Percentiles rank a stretch among this genome's conserved stretches.
Evolutionary conservation across 2,113 vertebrate genomes (phyloP).

Genomic region (Prolemur simus): DNA sequence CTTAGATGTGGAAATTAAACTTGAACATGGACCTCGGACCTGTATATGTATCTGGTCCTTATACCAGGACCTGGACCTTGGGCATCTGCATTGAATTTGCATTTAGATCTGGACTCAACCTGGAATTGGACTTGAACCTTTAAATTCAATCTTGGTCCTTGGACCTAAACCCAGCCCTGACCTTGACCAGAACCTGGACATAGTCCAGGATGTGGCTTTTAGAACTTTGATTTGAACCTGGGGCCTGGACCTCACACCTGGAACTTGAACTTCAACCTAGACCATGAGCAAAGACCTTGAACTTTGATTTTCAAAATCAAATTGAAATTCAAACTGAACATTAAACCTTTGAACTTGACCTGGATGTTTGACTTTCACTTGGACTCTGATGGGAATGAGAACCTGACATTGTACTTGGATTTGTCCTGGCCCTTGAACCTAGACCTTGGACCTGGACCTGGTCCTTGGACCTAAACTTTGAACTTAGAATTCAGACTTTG

Average conservation of each 20-base stretch:
- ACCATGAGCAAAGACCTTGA: neutral
- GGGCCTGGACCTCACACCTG: neutral
- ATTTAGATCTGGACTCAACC: neutral
- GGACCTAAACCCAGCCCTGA: neutral
- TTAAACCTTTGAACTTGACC: neutral
- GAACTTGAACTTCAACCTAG: neutral
- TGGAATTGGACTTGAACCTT: neutral
- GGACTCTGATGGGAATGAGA: neutral
- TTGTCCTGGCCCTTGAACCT: neutral
- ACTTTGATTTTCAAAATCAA: neutral
- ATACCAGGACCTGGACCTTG: neutral
- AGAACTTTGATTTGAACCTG: neutral
- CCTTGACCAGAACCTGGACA: neutral
- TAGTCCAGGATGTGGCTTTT: neutral
- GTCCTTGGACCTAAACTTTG: neutral
- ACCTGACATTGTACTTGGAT: neutral
- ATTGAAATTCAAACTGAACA: neutral
- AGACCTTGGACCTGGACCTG: too few species aligned
- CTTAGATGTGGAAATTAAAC: neutral
- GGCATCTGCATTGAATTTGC: neutral
- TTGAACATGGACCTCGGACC: neutral
- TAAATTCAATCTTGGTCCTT: neutral
- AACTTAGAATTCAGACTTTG: neutral
- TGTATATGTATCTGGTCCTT: neutral
- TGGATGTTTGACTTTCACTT: neutral